phyloP scores from a whole-genome alignment of 2,797 vertebrate species.

The Craterocephalus amniculus region DNA sequence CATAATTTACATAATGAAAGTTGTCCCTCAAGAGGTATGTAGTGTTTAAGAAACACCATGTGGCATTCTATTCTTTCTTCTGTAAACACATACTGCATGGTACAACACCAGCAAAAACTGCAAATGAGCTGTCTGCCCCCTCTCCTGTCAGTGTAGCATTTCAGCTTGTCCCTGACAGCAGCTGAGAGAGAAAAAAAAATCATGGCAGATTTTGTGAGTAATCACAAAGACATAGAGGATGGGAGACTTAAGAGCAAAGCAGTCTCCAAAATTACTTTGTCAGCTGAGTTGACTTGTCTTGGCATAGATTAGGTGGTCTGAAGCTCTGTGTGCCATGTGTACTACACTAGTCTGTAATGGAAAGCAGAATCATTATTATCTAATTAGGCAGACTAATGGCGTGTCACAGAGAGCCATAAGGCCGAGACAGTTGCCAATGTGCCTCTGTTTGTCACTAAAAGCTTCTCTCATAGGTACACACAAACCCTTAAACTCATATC shows the following conservation, averaged over 20 bases:
- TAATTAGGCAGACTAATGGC: constrained; percentile 83
- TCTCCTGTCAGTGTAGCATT: constrained; percentile 23
- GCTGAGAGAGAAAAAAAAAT: constrained; percentile 16
- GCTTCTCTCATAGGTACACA: constrained; percentile 32
- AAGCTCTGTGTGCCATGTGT: constrained; percentile 61
- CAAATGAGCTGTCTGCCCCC: constrained; percentile 22
- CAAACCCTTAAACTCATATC: constrained; percentile 24
- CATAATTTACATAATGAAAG: no score
- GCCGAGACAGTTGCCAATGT: constrained; percentile 67
- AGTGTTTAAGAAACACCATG: constrained; percentile 4
- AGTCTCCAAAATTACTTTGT: constrained; percentile 49
- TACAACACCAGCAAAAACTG: constrained; percentile 22
- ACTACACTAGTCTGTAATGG: constrained; percentile 73
- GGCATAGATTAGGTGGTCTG: constrained; percentile 61
- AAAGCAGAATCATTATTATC: constrained; percentile 85
- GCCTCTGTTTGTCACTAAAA: constrained; percentile 62
- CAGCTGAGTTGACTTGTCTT: constrained; percentile 61
- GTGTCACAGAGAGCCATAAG: constrained; percentile 74
- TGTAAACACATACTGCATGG: constrained; percentile 15
- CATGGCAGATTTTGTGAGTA: constrained; percentile 24
- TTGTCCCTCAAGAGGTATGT: not conserved
- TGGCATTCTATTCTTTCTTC: constrained; percentile 1
- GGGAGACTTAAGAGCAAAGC: constrained; percentile 34
- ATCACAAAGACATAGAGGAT: constrained; percentile 53
- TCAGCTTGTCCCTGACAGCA: constrained; percentile 32